Evolutionary conservation across 2,113 vertebrate genomes (phyloP).

Genomic region (rat (Rattus norvegicus)): GRCr8 NC_086022.1:178518001-178518500

Average conservation of each 20-base stretch:
- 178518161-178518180: not conserved
- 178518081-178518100: not conserved
- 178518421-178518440: slow-evolving; percentile 78
- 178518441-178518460: slow-evolving; percentile 77
- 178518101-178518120: not conserved
- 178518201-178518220: not conserved
- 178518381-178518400: slow-evolving; percentile 71
- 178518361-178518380: slow-evolving; percentile 72
- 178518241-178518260: not conserved
- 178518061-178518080: not conserved
- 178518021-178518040: not conserved
- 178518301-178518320: not conserved
- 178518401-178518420: slow-evolving; percentile 74
- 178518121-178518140: not conserved
- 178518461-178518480: slow-evolving; percentile 70
- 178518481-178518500: slow-evolving; percentile 68
- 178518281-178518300: not conserved
- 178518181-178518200: not conserved
- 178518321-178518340: not conserved
- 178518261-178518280: not conserved
- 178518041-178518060: not conserved
- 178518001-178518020: too few species aligned
- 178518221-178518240: not conserved
- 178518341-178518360: slow-evolving; percentile 63
- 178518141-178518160: not conserved